Base-by-base conservation (phyloP, 2,113 vertebrate genomes). In the Catharus fuscescens region DNA sequence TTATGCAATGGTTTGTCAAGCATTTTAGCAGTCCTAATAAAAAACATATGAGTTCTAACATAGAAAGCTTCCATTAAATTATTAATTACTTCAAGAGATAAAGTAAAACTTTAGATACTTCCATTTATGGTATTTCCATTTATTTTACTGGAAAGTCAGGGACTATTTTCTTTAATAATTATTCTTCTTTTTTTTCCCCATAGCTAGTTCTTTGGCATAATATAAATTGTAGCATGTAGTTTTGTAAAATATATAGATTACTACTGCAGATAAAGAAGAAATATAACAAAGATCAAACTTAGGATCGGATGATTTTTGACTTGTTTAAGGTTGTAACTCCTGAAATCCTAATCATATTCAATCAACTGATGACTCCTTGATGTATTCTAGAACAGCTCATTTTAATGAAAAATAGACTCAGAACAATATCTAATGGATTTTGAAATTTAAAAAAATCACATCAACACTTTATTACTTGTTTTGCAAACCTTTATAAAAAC, bases 1-100 rank as follows among this genome's bases (percentile, higher is more conserved):
- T 96, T 96, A 93, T 96, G 93, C 95, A 98, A 96, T 17, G 19
- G 85, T 93, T 97, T 88, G 53, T 95, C 96, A 96, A 83, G 86
- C 42, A 95, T 97, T 96, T 97, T 83, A 78, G 79, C 80, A 93
- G 87, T 86, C 60, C 47, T 90, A 97, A 96, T 95, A 96, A 90
- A 62, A 88, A 92, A 77, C 87, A 97, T 96, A 73, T 97, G 97
- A 97, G 72, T 87, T 97, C 88, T 97, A 96, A 97, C 93, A 94
- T 2, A 47, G 85, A 94, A 96, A 76, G 18, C 60, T 96, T 97
- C 88, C 95, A 95, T 88, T 96, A 85, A 90, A 85, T 90, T 96
- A 94, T 86, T 92, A 72, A 94, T 96, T 96, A 86, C 28, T 97
- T 94, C 86, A 93, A 93, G 73, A 96, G 72, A 81, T 96, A 93